Evolutionary conservation across 2,113 vertebrate genomes (phyloP), one percentile per base, ranked within the genome.

Genomic region (Rhinolophus ferrumequinum): DNA sequence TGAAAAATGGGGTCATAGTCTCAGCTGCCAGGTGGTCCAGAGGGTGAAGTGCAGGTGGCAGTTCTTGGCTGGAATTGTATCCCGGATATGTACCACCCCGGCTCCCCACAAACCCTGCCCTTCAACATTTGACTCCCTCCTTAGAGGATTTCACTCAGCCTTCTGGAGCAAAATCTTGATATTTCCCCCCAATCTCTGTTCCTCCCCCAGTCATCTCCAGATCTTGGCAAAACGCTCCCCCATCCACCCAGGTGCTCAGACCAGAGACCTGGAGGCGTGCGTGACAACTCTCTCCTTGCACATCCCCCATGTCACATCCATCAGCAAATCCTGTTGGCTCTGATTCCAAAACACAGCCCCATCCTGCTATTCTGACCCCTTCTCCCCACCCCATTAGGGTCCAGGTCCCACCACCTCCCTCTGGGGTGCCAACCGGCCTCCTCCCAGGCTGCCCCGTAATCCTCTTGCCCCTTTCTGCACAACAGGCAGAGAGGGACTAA

Each of bases 241-340:
- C 67, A 33, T 77, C 60, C 50, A 93, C 73, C 97, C 97, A 97
- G 95, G 93, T 97, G 96, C 95, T 94, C 35, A 52, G 67, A 58
- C 93, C 73, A 7, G 76, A 86, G 80, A 94, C 97, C 95, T 94
- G 90, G 94, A 93, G 84, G 52, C 35, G 16, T n/a, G 28, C 56
- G 26, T 81, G 96, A 90, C 26, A 54, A 35, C 81, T 35, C 47
- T 89, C 83, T 93, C 85, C 66, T 73, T 21, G 8, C 72, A 75
- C 69, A 66, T 94, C 97, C 90, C 97, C 83, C 85, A 69, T 3
- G 60, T 66, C 93, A 95, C 80, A 96, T 97, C 86, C 94, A 96
- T 97, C 97, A 97, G 89, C 84, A 82, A 67, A 76, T 90, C 77
- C 73, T 88, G 85, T 69, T 96, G 96, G 97, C 95, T 89, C 82